phyloP scores from a whole-genome alignment of 2,113 vertebrate species.

The Siphamia tubifer region DNA sequence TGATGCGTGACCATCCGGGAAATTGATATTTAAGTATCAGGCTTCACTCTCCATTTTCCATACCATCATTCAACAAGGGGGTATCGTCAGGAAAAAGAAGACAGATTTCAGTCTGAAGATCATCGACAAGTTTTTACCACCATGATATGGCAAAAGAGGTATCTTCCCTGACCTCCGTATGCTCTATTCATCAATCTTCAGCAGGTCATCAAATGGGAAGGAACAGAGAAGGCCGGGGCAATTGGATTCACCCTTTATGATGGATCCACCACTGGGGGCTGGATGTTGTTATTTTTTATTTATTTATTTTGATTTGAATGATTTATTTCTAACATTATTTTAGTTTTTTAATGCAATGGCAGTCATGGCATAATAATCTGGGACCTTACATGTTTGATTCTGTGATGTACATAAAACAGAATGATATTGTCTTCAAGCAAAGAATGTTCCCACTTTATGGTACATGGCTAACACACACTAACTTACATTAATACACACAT shows the following conservation, averaged over 20 bases:
- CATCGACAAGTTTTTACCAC: constrained; percentile 42
- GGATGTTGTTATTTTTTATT: not conserved
- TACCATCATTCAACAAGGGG: constrained; percentile 54
- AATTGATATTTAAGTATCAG: constrained; percentile 75
- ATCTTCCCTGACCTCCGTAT: constrained; percentile 56
- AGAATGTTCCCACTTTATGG: not conserved
- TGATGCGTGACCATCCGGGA: constrained; percentile 57
- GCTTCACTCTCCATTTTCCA: constrained; percentile 57
- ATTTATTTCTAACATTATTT: no score
- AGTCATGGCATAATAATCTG: not conserved
- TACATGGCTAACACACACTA: not conserved
- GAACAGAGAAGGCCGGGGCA: constrained; percentile 51
- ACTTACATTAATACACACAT: not conserved
- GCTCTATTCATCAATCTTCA: constrained; percentile 68
- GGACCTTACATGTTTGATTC: not conserved
- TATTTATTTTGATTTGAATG: no score
- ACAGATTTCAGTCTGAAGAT: constrained; percentile 44
- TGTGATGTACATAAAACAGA: not conserved
- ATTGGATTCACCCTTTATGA: constrained; percentile 54
- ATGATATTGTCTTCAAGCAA: no score
- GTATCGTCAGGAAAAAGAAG: constrained; percentile 12
- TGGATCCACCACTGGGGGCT: constrained; percentile 31
- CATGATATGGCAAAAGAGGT: constrained; percentile 38
- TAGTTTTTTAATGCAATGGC: not conserved
- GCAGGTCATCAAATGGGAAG: constrained; percentile 61